A percentile compares a stretch with the other conserved stretches of the same genome.
These are phyloP conservation scores for Trichoplusia ni DNA, from an alignment of 1,140 invertebrate species.

Conservation along the genomic window DNA sequence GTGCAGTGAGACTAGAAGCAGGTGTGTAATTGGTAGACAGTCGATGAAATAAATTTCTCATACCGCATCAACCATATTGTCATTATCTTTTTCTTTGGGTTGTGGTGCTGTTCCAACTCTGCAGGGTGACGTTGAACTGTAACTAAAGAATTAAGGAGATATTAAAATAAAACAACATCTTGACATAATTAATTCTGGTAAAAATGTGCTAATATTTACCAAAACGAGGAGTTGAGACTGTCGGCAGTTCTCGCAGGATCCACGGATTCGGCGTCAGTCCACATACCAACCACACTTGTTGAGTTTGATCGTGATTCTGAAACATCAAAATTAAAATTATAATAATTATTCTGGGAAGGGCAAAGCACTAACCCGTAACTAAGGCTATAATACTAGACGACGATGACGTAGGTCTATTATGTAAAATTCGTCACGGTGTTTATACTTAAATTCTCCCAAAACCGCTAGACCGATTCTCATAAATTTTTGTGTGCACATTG, in stretches of 20 bases:
- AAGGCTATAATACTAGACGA: too few species aligned
- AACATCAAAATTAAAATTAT: slow-evolving; percentile 18
- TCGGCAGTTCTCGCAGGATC: slow-evolving; percentile 59
- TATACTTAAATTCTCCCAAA: too few species aligned
- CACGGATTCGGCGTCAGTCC: slow-evolving; percentile 64
- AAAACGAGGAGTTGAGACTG: slow-evolving; percentile 68
- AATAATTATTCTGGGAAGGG: too few species aligned
- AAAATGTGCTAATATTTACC: too few species aligned
- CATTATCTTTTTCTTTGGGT: slow-evolving; percentile 46
- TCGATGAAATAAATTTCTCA: slow-evolving; percentile 33
- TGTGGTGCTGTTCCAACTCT: slow-evolving; percentile 64
- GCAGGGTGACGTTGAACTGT: slow-evolving; percentile 74
- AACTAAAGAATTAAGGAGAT: slow-evolving; percentile 60
- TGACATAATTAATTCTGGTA: too few species aligned
- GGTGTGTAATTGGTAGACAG: not conserved
- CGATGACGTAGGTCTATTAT: too few species aligned
- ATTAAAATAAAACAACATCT: too few species aligned
- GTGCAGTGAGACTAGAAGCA: not conserved
- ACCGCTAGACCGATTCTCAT: too few species aligned
- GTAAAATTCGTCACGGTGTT: too few species aligned
- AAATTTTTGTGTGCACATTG: too few species aligned
- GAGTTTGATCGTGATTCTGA: slow-evolving; percentile 66
- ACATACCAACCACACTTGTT: slow-evolving; percentile 54
- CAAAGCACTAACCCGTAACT: too few species aligned
- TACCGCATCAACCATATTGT: slow-evolving; percentile 51